These are phyloP conservation scores for Athene cunicularia DNA, from an alignment of 2,113 vertebrate genomes.

Conservation along the genomic window DNA sequence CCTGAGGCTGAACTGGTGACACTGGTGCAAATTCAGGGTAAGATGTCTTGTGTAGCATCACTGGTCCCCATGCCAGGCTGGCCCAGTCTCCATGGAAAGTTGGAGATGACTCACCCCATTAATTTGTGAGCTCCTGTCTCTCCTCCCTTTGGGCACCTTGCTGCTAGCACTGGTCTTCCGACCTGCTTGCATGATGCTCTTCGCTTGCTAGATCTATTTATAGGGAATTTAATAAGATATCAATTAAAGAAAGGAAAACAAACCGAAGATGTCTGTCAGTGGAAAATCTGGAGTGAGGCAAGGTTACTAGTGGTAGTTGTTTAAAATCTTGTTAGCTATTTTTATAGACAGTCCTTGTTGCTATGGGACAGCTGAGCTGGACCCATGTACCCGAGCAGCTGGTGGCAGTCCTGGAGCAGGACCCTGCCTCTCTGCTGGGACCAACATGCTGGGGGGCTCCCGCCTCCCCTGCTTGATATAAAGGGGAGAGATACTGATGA, in stretches of 20 bases:
- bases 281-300: background rate
- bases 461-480: background rate
- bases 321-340: background rate
- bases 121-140: background rate
- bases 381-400: background rate
- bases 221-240: constrained; percentile 8
- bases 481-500: background rate
- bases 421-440: background rate
- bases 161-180: background rate
- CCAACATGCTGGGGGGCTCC: rapidly evolving
- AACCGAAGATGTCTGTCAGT: background rate
- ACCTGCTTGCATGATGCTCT: background rate
- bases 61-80: background rate
- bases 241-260: constrained; percentile 45
- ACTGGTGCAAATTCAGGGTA: background rate
- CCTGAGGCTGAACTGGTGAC: background rate
- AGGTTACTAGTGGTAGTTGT: background rate
- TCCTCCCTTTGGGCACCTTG: background rate
- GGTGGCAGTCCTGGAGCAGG: background rate
- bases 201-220: background rate
- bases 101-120: background rate
- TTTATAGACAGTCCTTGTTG: background rate
- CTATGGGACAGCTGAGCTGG: background rate
- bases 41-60: background rate
- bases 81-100: rapidly evolving